These are phyloP conservation scores for Drosophila rubida DNA, from an alignment of 2,888 invertebrate species.

Conservation along the genomic window DNA sequence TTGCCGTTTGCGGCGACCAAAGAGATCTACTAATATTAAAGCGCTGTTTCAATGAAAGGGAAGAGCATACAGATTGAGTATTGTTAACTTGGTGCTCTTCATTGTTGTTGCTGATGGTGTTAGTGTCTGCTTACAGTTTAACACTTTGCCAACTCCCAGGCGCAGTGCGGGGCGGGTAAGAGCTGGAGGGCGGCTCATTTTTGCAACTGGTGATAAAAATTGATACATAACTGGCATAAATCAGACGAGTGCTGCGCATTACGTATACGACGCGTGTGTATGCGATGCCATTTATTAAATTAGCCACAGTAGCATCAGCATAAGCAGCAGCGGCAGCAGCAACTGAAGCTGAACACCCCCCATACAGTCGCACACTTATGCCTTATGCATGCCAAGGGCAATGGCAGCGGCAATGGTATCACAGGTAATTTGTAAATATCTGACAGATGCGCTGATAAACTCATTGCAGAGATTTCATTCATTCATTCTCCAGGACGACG, in stretches of 20 bases:
- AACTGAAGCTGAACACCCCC: neutral
- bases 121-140: slow-evolving; percentile 75
- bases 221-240: slow-evolving; percentile 84
- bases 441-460: slow-evolving; percentile 82
- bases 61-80: slow-evolving; percentile 30
- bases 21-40: too few species aligned
- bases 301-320: slow-evolving; percentile 75
- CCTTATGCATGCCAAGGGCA: slow-evolving; percentile 29
- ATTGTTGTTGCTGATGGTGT: slow-evolving; percentile 36
- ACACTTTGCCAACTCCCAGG: slow-evolving; percentile 62
- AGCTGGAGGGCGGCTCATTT: slow-evolving; percentile 50
- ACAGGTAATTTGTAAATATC: slow-evolving; percentile 83
- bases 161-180: neutral
- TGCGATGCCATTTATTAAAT: slow-evolving; percentile 79
- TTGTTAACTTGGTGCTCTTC: slow-evolving; percentile 4
- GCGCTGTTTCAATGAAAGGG: neutral
- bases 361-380: too few species aligned
- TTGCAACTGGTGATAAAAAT: slow-evolving; percentile 83
- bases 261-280: slow-evolving; percentile 66
- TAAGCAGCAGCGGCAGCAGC: slow-evolving; percentile 3
- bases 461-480: slow-evolving; percentile 79
- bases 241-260: slow-evolving; percentile 73
- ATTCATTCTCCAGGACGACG: slow-evolving; percentile 21
- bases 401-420: slow-evolving; percentile 49
- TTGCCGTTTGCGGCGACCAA: neutral